Evolutionary conservation across 1,140 invertebrate genomes (phyloP), one percentile per base, ranked within the genome.

Genomic region (Drosophila orosa): DNA sequence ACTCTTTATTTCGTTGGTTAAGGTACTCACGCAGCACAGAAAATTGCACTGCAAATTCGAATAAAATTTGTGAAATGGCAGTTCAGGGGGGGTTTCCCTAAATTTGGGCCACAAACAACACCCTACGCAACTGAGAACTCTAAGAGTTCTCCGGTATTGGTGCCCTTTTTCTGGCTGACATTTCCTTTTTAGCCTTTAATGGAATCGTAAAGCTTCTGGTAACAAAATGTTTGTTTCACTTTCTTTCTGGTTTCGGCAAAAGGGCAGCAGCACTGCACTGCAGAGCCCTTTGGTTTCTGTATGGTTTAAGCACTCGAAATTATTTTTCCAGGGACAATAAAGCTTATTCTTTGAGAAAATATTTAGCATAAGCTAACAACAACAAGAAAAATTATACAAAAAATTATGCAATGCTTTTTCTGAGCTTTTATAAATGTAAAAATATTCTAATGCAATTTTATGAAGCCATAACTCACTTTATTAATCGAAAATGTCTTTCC

Each of bases 141-240:
- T n/a, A 57, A 17, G 17, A 39, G 33, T 12, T 27, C 17, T 42
- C 29, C 27, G 7, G 19, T 35, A 68, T 31, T 57, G 72, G 7
- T 52, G 25, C 35, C 76, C 40, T 48, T 78, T 78, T 74, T 56
- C 42, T 63, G 54, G 42, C 33, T 56, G 45, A 35, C 56, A 71
- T 54, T 68, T 61, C 40, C 42, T 33, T 33, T 52, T 66, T 66
- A 60, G 57, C 63, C 67, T 68, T 77, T 78, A 74, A 72, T 74
- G 56, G 68, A 87, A 82, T 86, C 83, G 78, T 82, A 66, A 85
- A 80, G 77, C 78, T 66, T 54, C 40, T 52, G 57, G 72, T 76
- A 76, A 78, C 63, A 85, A 72, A 78, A 85, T 78, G 60, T 61
- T 66, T 31, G 44, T 61, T 74, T 47, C 65, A 33, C 27, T 47